Percentiles rank a stretch among this genome's conserved stretches.
phyloP scores from a whole-genome alignment of 2,888 invertebrate species.

The Bunonema sp. region DNA sequence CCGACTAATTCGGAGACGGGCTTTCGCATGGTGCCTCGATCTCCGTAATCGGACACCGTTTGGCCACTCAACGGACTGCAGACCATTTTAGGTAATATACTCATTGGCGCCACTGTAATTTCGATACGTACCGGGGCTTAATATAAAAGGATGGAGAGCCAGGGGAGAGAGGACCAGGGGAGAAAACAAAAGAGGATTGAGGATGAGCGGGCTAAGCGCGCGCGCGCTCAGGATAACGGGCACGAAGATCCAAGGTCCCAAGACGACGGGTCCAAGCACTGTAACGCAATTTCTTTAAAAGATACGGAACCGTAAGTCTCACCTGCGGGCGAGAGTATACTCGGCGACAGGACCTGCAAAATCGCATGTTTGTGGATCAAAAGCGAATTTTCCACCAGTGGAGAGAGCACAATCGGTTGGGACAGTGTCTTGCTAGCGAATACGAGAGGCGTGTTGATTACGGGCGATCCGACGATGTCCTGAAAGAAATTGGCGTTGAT shows the following conservation, averaged over 20 bases:
- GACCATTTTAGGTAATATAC: too few species aligned
- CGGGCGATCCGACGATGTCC: slow-evolving; percentile 3
- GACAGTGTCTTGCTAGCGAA: slow-evolving; percentile 1
- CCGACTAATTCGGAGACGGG: too few species aligned
- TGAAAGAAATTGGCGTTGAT: too few species aligned
- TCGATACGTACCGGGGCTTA: slow-evolving; percentile 8
- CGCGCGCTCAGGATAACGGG: slow-evolving; percentile 20
- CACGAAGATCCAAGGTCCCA: slow-evolving; percentile 13
- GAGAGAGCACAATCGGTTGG: slow-evolving; percentile 9
- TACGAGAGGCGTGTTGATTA: background rate
- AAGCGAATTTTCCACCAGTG: slow-evolving; percentile 4
- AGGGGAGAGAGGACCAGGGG: slow-evolving; percentile 17
- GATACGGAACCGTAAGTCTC: too few species aligned
- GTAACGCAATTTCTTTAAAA: too few species aligned
- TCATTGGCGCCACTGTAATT: too few species aligned
- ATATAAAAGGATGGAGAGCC: slow-evolving; percentile 8
- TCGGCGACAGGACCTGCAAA: slow-evolving; percentile 8
- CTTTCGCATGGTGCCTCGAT: too few species aligned
- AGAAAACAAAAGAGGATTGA: slow-evolving; percentile 15
- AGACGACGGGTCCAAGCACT: slow-evolving; percentile 11
- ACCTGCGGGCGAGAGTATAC: slow-evolving; percentile 10
- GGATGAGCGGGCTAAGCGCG: slow-evolving; percentile 14
- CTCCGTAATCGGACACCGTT: too few species aligned
- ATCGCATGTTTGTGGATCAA: too few species aligned
- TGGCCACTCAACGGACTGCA: too few species aligned